Evolutionary conservation across 2,797 vertebrate genomes (phyloP).

Genomic region (Platalea minor): DNA sequence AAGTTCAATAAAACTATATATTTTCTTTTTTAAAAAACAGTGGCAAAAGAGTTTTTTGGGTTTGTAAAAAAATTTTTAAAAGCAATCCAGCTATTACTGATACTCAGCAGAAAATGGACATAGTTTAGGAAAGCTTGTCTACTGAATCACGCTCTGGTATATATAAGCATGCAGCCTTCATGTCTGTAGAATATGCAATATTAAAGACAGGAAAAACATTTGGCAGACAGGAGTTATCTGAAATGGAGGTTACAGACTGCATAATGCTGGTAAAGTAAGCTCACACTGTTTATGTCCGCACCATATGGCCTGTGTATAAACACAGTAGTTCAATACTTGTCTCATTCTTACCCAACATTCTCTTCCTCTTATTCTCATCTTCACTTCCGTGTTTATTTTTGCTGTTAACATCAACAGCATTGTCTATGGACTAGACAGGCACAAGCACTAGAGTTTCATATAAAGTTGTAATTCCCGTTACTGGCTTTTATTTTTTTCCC

Average conservation of each 20-base stretch:
- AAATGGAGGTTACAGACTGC: conserved; percentile 4
- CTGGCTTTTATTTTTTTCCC: not conserved
- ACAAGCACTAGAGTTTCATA: not conserved
- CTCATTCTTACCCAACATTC: not conserved
- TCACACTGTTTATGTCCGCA: conserved; percentile 29
- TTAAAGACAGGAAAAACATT: conserved; percentile 10
- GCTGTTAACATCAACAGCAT: not conserved
- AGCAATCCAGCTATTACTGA: not conserved
- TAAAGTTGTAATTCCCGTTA: not conserved
- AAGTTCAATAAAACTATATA: not conserved
- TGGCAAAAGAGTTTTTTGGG: not conserved
- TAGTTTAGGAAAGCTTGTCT: not conserved
- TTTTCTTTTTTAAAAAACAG: not conserved
- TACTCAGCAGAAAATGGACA: not conserved
- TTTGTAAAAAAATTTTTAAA: not conserved
- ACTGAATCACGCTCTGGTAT: not conserved
- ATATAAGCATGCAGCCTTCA: not conserved
- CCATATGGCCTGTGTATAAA: conserved; percentile 38
- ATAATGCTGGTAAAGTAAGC: conserved; percentile 37
- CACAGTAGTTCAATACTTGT: conserved; percentile 19
- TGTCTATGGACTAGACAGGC: not conserved
- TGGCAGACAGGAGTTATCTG: conserved; percentile 13
- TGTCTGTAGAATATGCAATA: not conserved
- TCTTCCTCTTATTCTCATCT: conserved; percentile 33
- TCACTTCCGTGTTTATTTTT: conserved; percentile 36